These are phyloP conservation scores for Neostethus bicornis DNA, from an alignment of 2,797 vertebrate genomes.

Conservation along the genomic window DNA sequence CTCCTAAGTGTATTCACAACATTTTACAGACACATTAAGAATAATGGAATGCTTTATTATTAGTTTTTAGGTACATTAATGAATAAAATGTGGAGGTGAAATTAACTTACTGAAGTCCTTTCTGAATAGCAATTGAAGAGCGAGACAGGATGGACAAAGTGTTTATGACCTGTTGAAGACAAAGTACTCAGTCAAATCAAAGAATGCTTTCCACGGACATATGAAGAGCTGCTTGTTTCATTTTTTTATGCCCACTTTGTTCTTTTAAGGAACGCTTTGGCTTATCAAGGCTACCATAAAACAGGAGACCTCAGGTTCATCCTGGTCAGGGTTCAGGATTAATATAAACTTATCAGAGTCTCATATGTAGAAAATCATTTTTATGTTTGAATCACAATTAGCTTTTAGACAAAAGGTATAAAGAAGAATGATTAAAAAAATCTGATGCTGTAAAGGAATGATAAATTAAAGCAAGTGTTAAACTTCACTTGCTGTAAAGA, in stretches of 20 bases:
- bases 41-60: too few relatives aligned
- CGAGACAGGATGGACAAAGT: slow-evolving; percentile 88
- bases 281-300: background rate
- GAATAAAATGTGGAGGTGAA: background rate
- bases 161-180: slow-evolving; percentile 82
- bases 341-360: too few relatives aligned
- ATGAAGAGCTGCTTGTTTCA: slow-evolving; percentile 6
- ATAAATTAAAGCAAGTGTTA: too few relatives aligned
- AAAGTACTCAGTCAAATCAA: slow-evolving; percentile 23
- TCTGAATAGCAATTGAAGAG: slow-evolving; percentile 77
- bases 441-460: too few relatives aligned
- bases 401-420: too few relatives aligned
- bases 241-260: background rate
- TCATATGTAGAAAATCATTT: too few relatives aligned
- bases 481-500: too few relatives aligned
- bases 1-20: background rate
- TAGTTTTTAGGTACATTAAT: background rate
- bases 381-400: too few relatives aligned
- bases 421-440: too few relatives aligned
- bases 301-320: background rate
- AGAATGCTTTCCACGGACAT: background rate
- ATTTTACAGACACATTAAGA: background rate
- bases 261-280: background rate
- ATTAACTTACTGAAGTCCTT: slow-evolving; percentile 84
- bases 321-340: too few relatives aligned